A percentile compares a stretch with the other conserved stretches of the same genome.
Conservation (phyloP, 1,140 invertebrate species). For the Eurosta solidaginis region DNA sequence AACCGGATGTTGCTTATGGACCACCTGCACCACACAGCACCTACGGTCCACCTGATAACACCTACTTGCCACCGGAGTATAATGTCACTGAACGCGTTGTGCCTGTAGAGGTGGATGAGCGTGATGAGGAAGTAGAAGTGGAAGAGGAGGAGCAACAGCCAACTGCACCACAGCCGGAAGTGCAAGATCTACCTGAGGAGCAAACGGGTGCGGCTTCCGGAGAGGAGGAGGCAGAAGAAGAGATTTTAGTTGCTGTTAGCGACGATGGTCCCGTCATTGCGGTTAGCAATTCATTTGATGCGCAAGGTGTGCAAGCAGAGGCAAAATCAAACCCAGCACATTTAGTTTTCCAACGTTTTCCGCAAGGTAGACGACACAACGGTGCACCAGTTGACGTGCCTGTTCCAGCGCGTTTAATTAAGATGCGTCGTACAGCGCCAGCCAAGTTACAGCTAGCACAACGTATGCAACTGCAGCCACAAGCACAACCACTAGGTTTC, state of each 20-base stretch:
- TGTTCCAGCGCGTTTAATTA: neutral
- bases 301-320: neutral
- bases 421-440: neutral
- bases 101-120: neutral
- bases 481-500: neutral
- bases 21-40: neutral
- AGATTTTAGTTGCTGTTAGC: neutral
- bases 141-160: neutral
- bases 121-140: neutral
- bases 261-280: constrained; percentile 5
- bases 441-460: neutral
- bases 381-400: neutral
- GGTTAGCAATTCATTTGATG: constrained; percentile 19
- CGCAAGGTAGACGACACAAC: neutral
- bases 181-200: neutral
- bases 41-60: constrained; percentile 11
- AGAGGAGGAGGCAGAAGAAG: neutral
- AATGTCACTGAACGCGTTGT: neutral
- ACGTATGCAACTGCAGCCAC: neutral
- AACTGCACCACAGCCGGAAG: neutral
- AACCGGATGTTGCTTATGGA: neutral
- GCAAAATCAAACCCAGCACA: neutral
- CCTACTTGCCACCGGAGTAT: neutral
- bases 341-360: constrained; percentile 8
- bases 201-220: neutral